Conservation (phyloP, 2,113 vertebrate genomes). For the Numida meleagris region DNA sequence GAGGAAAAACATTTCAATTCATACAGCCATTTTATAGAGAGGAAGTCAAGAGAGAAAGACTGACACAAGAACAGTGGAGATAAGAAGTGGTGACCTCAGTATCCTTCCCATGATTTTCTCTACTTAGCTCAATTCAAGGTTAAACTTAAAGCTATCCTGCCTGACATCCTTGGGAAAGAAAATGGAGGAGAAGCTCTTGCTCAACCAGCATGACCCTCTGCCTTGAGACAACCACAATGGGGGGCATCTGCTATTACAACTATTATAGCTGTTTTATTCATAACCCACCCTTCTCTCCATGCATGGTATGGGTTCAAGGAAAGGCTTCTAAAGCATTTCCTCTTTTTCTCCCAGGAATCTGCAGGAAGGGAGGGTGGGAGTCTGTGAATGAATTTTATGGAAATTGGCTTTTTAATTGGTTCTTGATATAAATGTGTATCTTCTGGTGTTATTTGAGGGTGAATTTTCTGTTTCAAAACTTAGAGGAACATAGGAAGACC, state of each 20-base stretch:
- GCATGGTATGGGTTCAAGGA: neutral
- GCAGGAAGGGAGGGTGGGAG: neutral
- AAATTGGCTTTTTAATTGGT: neutral
- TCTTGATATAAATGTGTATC: neutral
- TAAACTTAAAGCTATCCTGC: neutral
- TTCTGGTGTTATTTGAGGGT: neutral
- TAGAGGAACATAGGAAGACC: neutral
- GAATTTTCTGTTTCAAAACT: neutral
- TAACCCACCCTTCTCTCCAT: neutral
- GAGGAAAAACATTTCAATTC: neutral
- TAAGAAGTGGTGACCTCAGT: neutral
- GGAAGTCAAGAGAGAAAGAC: neutral
- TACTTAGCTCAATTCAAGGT: neutral
- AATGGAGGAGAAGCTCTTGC: neutral
- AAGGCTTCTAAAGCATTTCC: neutral
- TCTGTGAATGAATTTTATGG: neutral
- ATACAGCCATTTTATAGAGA: neutral
- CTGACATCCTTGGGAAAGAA: neutral
- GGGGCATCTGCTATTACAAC: neutral
- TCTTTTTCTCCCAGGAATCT: neutral
- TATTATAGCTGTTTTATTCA: neutral
- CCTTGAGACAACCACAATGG: neutral
- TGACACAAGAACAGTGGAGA: neutral
- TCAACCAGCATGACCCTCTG: neutral
- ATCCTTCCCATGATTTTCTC: neutral